Percentiles rank a stretch among this genome's conserved stretches.
These are phyloP conservation scores for Tangara arthus DNA, from an alignment of 2,797 vertebrate species.

Conservation along the genomic window DNA sequence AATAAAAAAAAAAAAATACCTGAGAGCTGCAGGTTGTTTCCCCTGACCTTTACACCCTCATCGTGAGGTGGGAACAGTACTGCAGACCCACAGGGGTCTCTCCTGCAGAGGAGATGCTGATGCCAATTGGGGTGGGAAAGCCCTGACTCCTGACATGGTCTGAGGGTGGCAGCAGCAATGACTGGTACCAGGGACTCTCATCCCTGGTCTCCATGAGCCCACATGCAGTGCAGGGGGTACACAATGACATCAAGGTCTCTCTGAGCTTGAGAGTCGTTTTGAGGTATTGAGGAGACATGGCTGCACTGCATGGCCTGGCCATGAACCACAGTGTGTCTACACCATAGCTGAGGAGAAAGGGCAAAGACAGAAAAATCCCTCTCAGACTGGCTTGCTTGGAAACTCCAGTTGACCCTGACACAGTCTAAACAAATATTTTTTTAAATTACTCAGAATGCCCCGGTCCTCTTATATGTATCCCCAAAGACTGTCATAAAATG, in stretches of 20 bases:
- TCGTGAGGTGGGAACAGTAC: not conserved
- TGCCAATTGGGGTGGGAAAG: not conserved
- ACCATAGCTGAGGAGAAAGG: not conserved
- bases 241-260: not conserved
- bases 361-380: not conserved
- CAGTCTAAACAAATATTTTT: constrained; percentile 59
- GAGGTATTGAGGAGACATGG: not conserved
- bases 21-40: not conserved
- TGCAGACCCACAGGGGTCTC: not conserved
- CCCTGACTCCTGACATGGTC: not conserved
- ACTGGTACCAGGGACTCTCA: not conserved
- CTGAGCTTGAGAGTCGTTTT: not conserved
- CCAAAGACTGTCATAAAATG: constrained; percentile 43
- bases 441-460: not conserved
- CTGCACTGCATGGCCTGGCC: not conserved
- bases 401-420: constrained; percentile 1
- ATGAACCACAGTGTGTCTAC: fast-evolving
- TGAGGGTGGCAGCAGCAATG: not conserved
- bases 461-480: constrained; percentile 4
- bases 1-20: too few species aligned
- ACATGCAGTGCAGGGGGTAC: not conserved
- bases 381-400: not conserved
- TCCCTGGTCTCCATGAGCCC: not conserved
- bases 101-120: not conserved
- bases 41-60: not conserved